Conservation (phyloP, 2,797 vertebrate genomes). For the Denticeps clupeoides region DNA sequence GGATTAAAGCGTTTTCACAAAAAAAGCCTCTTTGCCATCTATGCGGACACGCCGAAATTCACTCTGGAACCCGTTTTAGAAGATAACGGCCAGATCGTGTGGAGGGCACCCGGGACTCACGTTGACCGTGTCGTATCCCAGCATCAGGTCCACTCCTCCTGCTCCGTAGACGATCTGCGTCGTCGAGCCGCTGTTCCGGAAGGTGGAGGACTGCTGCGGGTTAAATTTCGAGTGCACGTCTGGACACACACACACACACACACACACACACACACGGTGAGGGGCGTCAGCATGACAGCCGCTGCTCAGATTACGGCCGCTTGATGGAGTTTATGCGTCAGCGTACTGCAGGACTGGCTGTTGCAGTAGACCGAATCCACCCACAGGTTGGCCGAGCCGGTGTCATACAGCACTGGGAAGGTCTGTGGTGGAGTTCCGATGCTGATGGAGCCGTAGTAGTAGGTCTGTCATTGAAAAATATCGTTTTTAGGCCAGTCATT, state of each 20-base stretch:
- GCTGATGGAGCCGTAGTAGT: constrained; percentile 48
- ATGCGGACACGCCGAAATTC: too few relatives aligned
- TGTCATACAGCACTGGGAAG: constrained; percentile 51
- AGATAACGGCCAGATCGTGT: too few relatives aligned
- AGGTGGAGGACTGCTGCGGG: constrained; percentile 51
- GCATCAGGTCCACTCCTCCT: constrained; percentile 41
- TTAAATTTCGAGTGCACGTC: constrained; percentile 51
- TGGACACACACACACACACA: constrained; percentile 22
- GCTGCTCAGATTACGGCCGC: neutral
- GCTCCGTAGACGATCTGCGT: constrained; percentile 55
- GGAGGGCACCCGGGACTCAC: constrained; percentile 41
- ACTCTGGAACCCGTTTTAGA: too few relatives aligned
- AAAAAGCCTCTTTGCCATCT: too few relatives aligned
- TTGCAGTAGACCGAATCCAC: constrained; percentile 56
- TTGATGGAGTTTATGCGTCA: constrained; percentile 10
- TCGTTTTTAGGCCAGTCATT: too few relatives aligned
- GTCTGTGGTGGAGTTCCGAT: constrained; percentile 46
- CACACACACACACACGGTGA: neutral
- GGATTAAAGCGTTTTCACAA: too few relatives aligned
- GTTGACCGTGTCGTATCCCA: constrained; percentile 59
- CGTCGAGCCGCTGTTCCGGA: constrained; percentile 7
- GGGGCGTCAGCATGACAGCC: neutral
- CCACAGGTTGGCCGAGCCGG: constrained; percentile 48
- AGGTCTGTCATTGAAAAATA: too few relatives aligned
- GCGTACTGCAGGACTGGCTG: constrained; percentile 54